phyloP scores from a whole-genome alignment of 2,797 vertebrate genomes.

The Sebastes trivittatus region DNA sequence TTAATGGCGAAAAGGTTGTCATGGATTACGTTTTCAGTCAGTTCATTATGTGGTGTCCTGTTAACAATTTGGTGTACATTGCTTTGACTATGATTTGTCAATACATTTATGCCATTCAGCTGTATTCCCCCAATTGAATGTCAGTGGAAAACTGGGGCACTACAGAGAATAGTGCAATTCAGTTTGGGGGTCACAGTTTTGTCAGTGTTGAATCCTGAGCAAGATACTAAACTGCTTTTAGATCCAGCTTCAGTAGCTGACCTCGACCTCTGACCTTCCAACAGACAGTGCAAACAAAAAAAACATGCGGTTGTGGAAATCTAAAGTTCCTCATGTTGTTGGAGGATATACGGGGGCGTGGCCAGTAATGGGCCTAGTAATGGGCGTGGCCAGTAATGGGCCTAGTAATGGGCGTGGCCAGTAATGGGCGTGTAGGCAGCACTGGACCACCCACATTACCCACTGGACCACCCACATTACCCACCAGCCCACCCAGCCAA shows the following conservation, averaged over 20 bases:
- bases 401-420: no score
- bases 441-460: no score
- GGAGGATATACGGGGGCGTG: no score
- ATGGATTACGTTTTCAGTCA: not conserved
- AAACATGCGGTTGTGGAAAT: not conserved
- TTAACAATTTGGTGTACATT: not conserved
- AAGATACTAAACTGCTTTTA: not conserved
- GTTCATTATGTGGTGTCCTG: not conserved
- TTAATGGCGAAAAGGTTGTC: not conserved
- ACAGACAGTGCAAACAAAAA: not conserved
- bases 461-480: no score
- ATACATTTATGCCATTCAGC: not conserved
- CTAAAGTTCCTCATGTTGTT: not conserved
- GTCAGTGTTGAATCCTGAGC: not conserved
- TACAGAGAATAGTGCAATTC: not conserved
- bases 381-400: no score
- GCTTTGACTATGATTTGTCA: not conserved
- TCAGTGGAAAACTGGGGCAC: not conserved
- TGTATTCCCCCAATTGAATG: fast-evolving
- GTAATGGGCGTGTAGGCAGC: no score
- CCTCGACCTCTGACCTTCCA: not conserved
- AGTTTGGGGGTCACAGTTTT: not conserved
- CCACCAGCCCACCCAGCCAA: no score
- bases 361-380: no score
- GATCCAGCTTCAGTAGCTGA: not conserved